These are phyloP conservation scores for Phaonia tiefii DNA, from an alignment of 2,888 invertebrate species.

Conservation along the genomic window DNA sequence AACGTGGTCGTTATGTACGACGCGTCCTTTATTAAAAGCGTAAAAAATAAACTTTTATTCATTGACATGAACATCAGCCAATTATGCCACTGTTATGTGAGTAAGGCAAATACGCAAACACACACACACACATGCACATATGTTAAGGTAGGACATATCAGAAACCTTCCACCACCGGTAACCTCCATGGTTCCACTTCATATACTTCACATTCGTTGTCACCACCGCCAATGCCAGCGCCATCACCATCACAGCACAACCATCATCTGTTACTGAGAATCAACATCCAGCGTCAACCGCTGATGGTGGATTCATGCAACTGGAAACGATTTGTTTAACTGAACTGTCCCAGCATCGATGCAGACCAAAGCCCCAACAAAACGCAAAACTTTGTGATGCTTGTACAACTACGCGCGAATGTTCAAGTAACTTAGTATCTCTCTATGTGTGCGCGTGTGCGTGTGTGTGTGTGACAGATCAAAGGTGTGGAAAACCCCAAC, in stretches of 20 bases:
- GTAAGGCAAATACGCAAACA: constrained; percentile 30
- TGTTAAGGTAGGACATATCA: constrained; percentile 4
- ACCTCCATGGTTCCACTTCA: not conserved
- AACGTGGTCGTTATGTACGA: not conserved
- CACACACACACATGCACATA: constrained; percentile 5
- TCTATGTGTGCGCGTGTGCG: constrained; percentile 10
- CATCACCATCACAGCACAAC: constrained; percentile 41
- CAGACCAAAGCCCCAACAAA: constrained; percentile 36
- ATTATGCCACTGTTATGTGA: constrained; percentile 63
- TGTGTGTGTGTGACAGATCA: constrained; percentile 49
- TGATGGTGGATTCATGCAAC: constrained; percentile 56
- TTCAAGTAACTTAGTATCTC: too few species aligned
- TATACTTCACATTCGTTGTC: not conserved
- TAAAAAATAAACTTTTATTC: constrained; percentile 46
- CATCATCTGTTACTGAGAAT: constrained; percentile 22
- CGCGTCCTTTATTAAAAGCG: constrained; percentile 37
- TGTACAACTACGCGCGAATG: not conserved
- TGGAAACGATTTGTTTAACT: constrained; percentile 62
- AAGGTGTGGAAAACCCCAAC: constrained; percentile 56
- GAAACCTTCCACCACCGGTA: not conserved
- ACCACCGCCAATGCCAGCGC: constrained; percentile 20
- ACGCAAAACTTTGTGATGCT: constrained; percentile 44
- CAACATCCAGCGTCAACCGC: constrained; percentile 40
- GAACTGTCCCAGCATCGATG: constrained; percentile 41
- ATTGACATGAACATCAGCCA: constrained; percentile 67